Evolutionary conservation across 2,888 invertebrate species (phyloP).

Genomic region (Drosophila neonasuta): DNA sequence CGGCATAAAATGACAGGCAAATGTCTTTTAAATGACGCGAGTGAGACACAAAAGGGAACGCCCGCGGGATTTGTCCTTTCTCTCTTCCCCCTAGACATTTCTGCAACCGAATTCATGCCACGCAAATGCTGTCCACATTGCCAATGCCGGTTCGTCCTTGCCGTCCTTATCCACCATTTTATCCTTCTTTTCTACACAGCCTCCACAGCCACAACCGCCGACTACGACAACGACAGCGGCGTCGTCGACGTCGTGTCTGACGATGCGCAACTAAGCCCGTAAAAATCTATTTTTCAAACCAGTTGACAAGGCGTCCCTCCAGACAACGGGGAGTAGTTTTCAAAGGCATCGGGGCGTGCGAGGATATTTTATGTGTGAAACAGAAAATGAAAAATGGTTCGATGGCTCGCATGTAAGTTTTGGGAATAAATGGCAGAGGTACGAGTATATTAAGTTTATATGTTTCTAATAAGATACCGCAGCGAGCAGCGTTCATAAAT

Average conservation of each 20-base stretch:
- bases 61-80: conserved; percentile 67
- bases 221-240: background rate
- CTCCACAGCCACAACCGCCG: background rate
- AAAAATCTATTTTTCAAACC: conserved; percentile 77
- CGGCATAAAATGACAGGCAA: conserved; percentile 80
- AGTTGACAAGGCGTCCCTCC: conserved; percentile 68
- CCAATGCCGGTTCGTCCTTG: conserved; percentile 28
- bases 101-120: background rate
- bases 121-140: conserved; percentile 44
- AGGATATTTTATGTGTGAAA: conserved; percentile 52
- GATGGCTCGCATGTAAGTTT: conserved; percentile 31
- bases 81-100: background rate
- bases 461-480: conserved; percentile 40
- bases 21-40: conserved; percentile 80
- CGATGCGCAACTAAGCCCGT: conserved; percentile 75
- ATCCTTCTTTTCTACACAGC: conserved; percentile 4
- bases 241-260: conserved; percentile 62
- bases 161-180: conserved; percentile 9
- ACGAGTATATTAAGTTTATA: conserved; percentile 39
- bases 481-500: conserved; percentile 27
- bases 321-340: conserved; percentile 38
- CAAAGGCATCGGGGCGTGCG: conserved; percentile 39
- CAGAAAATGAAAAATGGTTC: conserved; percentile 56
- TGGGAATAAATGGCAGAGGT: conserved; percentile 20
- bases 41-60: conserved; percentile 77